A percentile compares a stretch with the other conserved stretches of the same genome.
Conservation (phyloP, 2,113 vertebrate species). For the Argyrosomus japonicus region DNA sequence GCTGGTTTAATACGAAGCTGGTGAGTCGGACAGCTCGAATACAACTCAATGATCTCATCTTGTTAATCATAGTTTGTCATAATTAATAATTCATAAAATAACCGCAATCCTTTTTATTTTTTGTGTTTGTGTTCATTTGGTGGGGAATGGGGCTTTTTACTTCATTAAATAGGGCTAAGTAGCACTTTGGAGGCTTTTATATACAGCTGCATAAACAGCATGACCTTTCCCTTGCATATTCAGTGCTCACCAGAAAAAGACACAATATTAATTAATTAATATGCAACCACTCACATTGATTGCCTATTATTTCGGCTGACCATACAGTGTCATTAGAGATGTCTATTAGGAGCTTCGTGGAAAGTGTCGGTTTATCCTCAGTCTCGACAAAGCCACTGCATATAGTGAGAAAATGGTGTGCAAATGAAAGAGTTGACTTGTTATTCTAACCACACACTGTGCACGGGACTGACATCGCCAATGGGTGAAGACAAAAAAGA, state of each 20-base stretch:
- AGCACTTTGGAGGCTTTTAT: constrained; percentile 55
- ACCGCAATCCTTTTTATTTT: constrained; percentile 21
- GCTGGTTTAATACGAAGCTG: constrained; percentile 36
- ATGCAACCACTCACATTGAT: constrained; percentile 52
- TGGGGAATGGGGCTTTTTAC: constrained; percentile 24
- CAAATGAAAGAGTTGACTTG: constrained; percentile 21
- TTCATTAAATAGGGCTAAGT: constrained; percentile 55
- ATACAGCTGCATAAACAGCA: constrained; percentile 40
- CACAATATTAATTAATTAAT: constrained; percentile 61
- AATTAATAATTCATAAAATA: constrained; percentile 48
- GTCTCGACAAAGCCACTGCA: constrained; percentile 9
- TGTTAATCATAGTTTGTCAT: constrained; percentile 45
- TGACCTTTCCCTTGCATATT: constrained; percentile 54
- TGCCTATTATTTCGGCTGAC: constrained; percentile 62
- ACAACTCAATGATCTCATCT: constrained; percentile 44
- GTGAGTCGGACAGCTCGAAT: constrained; percentile 31
- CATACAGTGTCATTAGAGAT: constrained; percentile 50
- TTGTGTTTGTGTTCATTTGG: constrained; percentile 37
- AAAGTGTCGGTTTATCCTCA: neutral
- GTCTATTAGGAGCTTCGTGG: constrained; percentile 11
- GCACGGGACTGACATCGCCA: constrained; percentile 23
- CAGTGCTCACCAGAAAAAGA: constrained; percentile 43
- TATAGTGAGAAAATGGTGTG: neutral
- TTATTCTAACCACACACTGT: constrained; percentile 32
- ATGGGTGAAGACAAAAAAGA: constrained; percentile 10